Base-by-base conservation (phyloP, 2,113 vertebrate genomes). In the Microcebus tavaratra region DNA sequence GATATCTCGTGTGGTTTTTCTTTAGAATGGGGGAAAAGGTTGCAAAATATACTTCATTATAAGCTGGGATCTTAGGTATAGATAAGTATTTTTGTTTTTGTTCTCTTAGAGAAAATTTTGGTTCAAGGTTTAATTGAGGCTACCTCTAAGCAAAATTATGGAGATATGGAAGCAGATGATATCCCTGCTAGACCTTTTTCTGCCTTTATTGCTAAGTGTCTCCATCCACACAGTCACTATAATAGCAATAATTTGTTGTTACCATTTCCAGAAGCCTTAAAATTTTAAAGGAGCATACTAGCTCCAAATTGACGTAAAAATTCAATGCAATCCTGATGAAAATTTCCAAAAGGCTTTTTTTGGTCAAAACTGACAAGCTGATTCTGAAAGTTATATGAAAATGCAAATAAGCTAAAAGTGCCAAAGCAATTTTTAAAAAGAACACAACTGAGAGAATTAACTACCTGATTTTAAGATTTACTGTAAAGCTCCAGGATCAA, bases 1-100 rank as follows among this genome's bases (percentile, higher is more conserved):
- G 53, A 96, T 61, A 87, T 90, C 59, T 80, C 88, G 21, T 88
- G 61, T 45, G 68, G 27, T 67, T 97, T 97, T 96, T 88, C 96
- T 86, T 42, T 45, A 89, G 34, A 87, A 72, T 76, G 55, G 2
- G 4, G 34, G 42, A 3, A 50, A 29, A 2, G 25, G 70, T 31
- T 95, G 15, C 36, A 94, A 96, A 95, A 53, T 0, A 57, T 3
- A 93, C 11, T 95, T 94, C 42, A 27, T 83, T 84, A 73, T 79
- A 90, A 93, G 8, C 53, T 93, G 34, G 42, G 42, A 48, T 85
- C 55, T 76, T 70, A 73, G 50, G 25, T 63, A 70, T 31, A 97
- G 48, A 20, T 76, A 75, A 70, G 15, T 42, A 45, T 45, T 94
- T 93, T 59, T 84, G 11, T 61, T 81, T 53, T 29, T 92, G 55